Conservation (phyloP, 2,888 invertebrate genomes). For the Drosophila niveifrons region DNA sequence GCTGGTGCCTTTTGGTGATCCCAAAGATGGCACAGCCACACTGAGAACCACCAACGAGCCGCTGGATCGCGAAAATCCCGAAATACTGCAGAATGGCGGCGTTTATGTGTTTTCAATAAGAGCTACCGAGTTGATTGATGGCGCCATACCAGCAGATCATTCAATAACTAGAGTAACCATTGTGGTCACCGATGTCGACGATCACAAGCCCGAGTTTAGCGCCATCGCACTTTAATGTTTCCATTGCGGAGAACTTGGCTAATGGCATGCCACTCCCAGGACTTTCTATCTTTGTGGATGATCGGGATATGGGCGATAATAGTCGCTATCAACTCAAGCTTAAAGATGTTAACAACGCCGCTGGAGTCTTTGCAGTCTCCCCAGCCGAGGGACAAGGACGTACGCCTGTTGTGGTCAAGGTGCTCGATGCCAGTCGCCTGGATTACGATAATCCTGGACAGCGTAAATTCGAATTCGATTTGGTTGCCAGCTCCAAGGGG, state of each 20-base stretch:
- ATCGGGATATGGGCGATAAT: constrained; percentile 91
- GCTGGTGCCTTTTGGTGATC: constrained; percentile 86
- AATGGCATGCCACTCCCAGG: constrained; percentile 90
- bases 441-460: constrained; percentile 90
- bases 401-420: constrained; percentile 91
- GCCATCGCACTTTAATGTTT: constrained; percentile 88
- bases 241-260: constrained; percentile 92
- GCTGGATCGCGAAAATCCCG: constrained; percentile 91
- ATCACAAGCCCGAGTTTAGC: constrained; percentile 91
- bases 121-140: constrained; percentile 91
- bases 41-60: constrained; percentile 88
- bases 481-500: constrained; percentile 87
- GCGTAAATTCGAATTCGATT: constrained; percentile 89
- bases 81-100: constrained; percentile 91
- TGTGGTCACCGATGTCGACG: constrained; percentile 92
- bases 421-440: constrained; percentile 88
- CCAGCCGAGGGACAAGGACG: constrained; percentile 90
- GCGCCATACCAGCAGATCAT: constrained; percentile 89
- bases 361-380: constrained; percentile 88
- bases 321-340: constrained; percentile 89
- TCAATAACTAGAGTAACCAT: constrained; percentile 90
- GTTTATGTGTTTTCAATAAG: constrained; percentile 90
- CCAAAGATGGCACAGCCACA: constrained; percentile 87
- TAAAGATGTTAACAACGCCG: constrained; percentile 87
- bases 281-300: constrained; percentile 90